Evolutionary conservation across 1,140 invertebrate species (phyloP), one percentile per base, ranked within the genome.

Genomic region (Eueides isabella): DNA sequence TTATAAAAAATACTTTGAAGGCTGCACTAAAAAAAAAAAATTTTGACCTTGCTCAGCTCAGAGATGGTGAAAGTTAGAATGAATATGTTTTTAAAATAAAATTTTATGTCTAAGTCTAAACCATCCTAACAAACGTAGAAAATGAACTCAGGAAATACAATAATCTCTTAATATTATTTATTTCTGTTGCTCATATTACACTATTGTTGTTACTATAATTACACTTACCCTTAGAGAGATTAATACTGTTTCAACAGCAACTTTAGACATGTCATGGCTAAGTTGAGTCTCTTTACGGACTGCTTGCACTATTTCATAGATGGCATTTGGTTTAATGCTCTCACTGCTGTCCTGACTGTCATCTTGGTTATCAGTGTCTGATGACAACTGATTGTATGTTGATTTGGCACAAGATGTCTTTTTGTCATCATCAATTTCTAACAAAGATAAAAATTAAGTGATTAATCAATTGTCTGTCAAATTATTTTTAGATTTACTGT

Each of bases 241-340:
- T 14, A 98, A 93, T 1, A 98, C 97, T 31, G 97, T 97, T 73
- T 96, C 96, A 28, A 98, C 95, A 41, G 97, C 97, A 33, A 97
- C 94, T 87, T 97, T 96, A 0, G 97, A 98, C 94, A 97, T 96
- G 81, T 98, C 96, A 88, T 98, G 96, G 84, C 97, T 98, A 7
- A 98, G 94, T 78, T 97, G 96, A 1, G 97, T 98, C 83, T 97
- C 97, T 77, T 95, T 95, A 38, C 98, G 94, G 5, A 98, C 96
- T 84, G 96, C 95, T 83, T 97, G 96, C 11, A 97, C 94, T 71
- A 97, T 94, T 75, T 96, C 95, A 92, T 97, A 97, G 63, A 97
- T 96, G 28, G 94, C 94, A 88, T 95, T 92, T 7, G 91, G 91
- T 23, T 90, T 92, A n/a, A 92, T 90, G 55, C 90, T 91, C 48